A percentile compares a stretch with the other conserved stretches of the same genome.
These are phyloP conservation scores for Xiphorhynchus erythropygius DNA, from an alignment of 2,797 vertebrate species.

Conservation along the genomic window DNA sequence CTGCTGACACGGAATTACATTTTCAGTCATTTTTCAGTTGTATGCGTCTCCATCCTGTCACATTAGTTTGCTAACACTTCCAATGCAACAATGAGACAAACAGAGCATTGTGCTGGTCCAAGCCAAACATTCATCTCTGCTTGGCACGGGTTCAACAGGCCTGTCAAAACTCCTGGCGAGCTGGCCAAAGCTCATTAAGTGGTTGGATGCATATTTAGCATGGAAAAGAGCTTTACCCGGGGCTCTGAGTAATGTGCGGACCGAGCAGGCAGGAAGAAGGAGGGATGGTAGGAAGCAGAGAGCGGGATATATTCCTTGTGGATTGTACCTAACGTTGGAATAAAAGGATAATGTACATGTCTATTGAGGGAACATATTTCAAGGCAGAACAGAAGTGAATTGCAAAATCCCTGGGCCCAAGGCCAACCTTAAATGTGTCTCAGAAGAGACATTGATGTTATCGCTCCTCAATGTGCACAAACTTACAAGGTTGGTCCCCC, in stretches of 20 bases:
- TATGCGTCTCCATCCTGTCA: slow-evolving; percentile 63
- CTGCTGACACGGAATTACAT: slow-evolving; percentile 62
- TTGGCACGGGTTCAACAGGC: slow-evolving; percentile 65
- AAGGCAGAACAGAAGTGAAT: background rate
- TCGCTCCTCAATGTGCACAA: background rate
- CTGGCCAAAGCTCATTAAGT: slow-evolving; percentile 74
- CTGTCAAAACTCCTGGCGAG: slow-evolving; percentile 71
- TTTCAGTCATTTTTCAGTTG: slow-evolving; percentile 67
- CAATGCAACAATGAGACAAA: slow-evolving; percentile 74
- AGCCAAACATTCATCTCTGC: slow-evolving; percentile 74
- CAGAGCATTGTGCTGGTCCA: slow-evolving; percentile 71
- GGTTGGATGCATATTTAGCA: slow-evolving; percentile 68
- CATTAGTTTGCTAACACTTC: slow-evolving; percentile 76
- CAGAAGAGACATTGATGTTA: background rate
- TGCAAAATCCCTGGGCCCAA: slow-evolving; percentile 31
- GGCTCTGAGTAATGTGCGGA: background rate
- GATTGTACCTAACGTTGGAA: background rate
- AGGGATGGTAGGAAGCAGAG: background rate
- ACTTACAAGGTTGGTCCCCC: background rate
- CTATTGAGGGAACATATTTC: background rate
- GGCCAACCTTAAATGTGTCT: background rate
- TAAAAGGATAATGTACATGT: background rate
- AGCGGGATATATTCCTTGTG: background rate
- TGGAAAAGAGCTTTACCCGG: slow-evolving; percentile 64
- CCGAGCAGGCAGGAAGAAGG: background rate